Percentiles rank a stretch among this genome's conserved stretches.
Evolutionary conservation across 2,888 invertebrate species (phyloP).

Genomic region (Tenthredo mesomela): DNA sequence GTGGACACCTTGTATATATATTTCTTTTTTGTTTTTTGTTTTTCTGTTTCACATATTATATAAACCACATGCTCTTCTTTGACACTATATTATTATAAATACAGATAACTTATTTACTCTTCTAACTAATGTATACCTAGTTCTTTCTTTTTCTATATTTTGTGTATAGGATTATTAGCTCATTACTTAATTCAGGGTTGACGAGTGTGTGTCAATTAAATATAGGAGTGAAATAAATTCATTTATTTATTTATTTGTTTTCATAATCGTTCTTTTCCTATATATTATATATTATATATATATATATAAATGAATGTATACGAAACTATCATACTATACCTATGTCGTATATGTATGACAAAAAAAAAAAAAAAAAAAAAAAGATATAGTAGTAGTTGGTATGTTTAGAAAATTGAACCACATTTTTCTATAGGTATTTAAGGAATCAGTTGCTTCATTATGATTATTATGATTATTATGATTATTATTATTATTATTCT

Average conservation of each 20-base stretch:
- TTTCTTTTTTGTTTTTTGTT: background rate
- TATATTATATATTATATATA: too few relatives aligned
- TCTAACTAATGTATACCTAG: conserved; percentile 2
- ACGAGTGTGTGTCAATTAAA: background rate
- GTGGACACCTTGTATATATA: background rate
- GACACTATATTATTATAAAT: conserved; percentile 11
- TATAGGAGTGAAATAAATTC: background rate
- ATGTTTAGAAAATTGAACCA: conserved; percentile 20
- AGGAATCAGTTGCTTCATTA: conserved; percentile 1
- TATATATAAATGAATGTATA: background rate
- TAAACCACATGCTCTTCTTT: conserved; percentile 6
- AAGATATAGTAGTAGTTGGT: background rate
- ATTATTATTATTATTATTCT: background rate
- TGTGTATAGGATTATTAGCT: background rate
- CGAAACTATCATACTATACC: too few relatives aligned
- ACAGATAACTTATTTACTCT: background rate
- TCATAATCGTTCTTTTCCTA: background rate
- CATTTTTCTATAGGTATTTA: background rate
- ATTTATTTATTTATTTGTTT: background rate
- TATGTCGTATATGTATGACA: too few relatives aligned
- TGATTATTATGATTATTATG: background rate
- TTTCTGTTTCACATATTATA: too few relatives aligned
- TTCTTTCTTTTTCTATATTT: background rate
- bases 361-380: background rate
- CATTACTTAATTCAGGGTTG: background rate